phyloP scores from a whole-genome alignment of 2,113 vertebrate genomes.

The Seriola rivoliana region DNA sequence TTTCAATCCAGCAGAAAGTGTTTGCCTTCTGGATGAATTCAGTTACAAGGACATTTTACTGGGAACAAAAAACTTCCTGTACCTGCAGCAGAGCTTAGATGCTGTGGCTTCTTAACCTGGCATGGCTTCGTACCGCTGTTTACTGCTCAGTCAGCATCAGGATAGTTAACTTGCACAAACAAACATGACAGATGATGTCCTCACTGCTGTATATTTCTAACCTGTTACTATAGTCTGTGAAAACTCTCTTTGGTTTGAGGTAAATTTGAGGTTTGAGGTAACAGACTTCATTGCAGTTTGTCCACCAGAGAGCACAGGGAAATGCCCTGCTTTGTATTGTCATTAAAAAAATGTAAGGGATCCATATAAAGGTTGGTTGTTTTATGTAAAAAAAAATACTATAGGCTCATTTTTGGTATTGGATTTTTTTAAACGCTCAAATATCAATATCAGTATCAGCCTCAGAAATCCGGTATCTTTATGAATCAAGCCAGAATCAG shows the following conservation, averaged over 20 bases:
- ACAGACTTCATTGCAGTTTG: neutral
- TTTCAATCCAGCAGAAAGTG: neutral
- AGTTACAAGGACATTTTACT: neutral
- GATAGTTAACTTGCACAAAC: neutral
- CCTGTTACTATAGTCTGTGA: neutral
- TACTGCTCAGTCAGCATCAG: slow-evolving; percentile 4
- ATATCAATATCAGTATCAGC: neutral
- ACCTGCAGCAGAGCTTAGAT: neutral
- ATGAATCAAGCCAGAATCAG: neutral
- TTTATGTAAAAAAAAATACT: neutral
- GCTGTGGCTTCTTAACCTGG: neutral
- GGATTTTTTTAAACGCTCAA: neutral
- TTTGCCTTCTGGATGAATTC: neutral
- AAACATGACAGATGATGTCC: neutral
- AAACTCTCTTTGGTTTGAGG: neutral
- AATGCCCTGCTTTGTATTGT: neutral
- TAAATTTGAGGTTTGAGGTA: no score
- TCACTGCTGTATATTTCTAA: neutral
- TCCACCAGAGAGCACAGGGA: neutral
- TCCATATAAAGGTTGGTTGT: neutral
- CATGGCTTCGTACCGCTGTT: neutral
- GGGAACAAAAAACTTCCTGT: neutral
- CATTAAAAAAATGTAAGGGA: no score
- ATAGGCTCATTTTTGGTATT: neutral
- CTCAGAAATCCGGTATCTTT: neutral